Percentiles rank a stretch among this genome's conserved stretches.
Conservation (phyloP, 2,888 invertebrate genomes). For the Diaperis boleti region DNA sequence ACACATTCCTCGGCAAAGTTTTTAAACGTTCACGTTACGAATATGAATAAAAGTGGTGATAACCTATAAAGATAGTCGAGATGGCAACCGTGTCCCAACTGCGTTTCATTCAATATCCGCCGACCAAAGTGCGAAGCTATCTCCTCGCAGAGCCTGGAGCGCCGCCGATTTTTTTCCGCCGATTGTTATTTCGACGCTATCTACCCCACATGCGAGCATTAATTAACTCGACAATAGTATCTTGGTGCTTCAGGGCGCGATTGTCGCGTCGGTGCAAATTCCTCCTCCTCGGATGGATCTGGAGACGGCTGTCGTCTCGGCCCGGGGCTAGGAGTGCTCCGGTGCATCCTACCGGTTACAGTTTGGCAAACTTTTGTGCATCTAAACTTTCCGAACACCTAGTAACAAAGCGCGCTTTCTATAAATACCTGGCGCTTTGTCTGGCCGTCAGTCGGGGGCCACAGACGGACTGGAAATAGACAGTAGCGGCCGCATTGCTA, state of each 20-base stretch:
- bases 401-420: conserved; percentile 41
- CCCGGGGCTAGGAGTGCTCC: not conserved
- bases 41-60: conserved; percentile 13
- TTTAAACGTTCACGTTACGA: conserved; percentile 12
- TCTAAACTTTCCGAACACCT: conserved; percentile 30
- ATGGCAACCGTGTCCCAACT: conserved; percentile 10
- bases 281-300: too few species aligned
- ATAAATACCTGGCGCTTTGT: conserved; percentile 46
- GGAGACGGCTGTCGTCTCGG: not conserved
- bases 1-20: not conserved
- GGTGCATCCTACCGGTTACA: too few species aligned
- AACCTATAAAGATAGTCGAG: conserved; percentile 13
- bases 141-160: not conserved
- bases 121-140: conserved; percentile 22
- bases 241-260: conserved; percentile 11
- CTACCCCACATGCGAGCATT: conserved; percentile 18
- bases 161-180: not conserved
- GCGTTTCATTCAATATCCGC: conserved; percentile 18
- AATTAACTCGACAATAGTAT: conserved; percentile 28
- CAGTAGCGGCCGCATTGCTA: conserved; percentile 48
- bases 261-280: conserved; percentile 19
- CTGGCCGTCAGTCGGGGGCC: conserved; percentile 34
- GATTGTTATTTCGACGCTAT: conserved; percentile 6
- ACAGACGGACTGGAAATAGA: conserved; percentile 50
- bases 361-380: conserved; percentile 10